Conservation (phyloP, 1,140 invertebrate species). For the Holcopasites calliopsidis region DNA sequence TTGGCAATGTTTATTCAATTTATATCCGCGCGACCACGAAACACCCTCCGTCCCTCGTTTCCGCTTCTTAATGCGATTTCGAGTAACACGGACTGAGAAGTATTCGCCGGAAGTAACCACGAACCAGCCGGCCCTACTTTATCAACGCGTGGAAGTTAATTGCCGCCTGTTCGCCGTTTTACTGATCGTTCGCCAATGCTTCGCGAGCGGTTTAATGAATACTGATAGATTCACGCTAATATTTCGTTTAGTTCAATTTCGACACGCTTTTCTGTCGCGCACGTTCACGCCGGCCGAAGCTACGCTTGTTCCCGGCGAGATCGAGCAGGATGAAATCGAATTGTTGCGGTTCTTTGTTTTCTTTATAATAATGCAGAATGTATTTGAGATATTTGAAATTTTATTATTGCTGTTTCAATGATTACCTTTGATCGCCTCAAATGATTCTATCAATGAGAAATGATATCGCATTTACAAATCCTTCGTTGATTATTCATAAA, state of each 20-base stretch:
- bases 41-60: not conserved
- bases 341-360: not conserved
- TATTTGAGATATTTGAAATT: no score
- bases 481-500: no score
- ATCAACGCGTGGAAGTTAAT: conserved; percentile 28
- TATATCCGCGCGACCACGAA: not conserved
- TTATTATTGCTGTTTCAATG: no score
- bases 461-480: no score
- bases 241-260: conserved; percentile 37
- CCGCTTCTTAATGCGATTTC: conserved; percentile 15
- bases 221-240: conserved; percentile 37
- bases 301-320: conserved; percentile 15
- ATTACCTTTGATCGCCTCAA: no score
- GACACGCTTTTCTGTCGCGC: not conserved
- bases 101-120: conserved; percentile 31
- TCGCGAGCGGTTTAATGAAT: conserved; percentile 27
- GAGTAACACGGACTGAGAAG: not conserved
- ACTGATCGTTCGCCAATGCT: conserved; percentile 34
- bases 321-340: not conserved
- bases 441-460: no score
- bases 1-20: conserved; percentile 38
- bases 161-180: not conserved
- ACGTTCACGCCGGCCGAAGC: no score
- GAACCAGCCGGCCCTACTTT: not conserved
- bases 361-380: not conserved